These are phyloP conservation scores for Eurypyga helias DNA, from an alignment of 2,113 vertebrate species.

Conservation along the genomic window DNA sequence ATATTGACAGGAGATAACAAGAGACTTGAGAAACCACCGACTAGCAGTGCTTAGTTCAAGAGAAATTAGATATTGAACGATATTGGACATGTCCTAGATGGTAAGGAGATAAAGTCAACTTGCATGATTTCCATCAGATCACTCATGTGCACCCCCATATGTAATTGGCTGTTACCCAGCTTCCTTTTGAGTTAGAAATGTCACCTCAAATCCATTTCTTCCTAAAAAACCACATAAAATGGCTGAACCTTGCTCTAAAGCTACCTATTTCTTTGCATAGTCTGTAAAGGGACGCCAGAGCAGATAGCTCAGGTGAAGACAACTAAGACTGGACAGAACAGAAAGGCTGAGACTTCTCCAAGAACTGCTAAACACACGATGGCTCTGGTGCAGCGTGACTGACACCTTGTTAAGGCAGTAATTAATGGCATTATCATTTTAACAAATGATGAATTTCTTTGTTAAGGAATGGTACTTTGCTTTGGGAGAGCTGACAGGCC, in stretches of 20 bases:
- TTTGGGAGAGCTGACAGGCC: neutral
- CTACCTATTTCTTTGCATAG: neutral
- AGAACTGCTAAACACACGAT: neutral
- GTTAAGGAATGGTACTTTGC: neutral
- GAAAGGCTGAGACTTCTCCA: neutral
- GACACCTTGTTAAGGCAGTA: neutral
- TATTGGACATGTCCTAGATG: neutral
- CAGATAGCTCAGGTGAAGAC: neutral
- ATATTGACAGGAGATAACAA: conserved; percentile 22
- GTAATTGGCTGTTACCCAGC: neutral
- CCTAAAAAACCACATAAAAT: neutral
- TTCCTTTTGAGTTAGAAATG: neutral
- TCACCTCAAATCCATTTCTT: neutral
- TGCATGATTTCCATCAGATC: neutral
- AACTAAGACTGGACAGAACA: neutral
- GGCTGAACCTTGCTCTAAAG: neutral
- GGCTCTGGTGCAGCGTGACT: neutral
- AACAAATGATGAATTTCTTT: neutral
- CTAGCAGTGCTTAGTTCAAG: neutral
- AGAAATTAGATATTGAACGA: neutral
- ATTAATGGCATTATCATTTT: neutral
- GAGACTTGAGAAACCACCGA: neutral
- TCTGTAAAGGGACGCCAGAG: neutral
- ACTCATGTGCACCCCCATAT: neutral
- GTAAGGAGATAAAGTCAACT: neutral